A percentile compares a stretch with the other conserved stretches of the same genome.
These are phyloP conservation scores for Phylloscopus trochilus DNA, from an alignment of 2,113 vertebrate genomes.

Conservation along the genomic window DNA sequence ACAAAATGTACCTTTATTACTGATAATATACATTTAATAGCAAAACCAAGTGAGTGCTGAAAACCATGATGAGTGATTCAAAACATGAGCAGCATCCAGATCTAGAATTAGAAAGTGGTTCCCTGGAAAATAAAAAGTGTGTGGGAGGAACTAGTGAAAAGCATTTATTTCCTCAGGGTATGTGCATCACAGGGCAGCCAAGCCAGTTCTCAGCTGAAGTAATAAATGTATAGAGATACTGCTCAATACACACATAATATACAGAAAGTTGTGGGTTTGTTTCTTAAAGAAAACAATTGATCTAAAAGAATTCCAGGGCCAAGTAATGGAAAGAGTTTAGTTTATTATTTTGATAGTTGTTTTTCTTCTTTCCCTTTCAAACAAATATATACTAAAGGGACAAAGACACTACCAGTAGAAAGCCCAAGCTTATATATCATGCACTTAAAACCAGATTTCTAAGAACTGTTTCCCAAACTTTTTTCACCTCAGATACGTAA, in stretches of 20 bases:
- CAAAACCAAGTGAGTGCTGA: not conserved
- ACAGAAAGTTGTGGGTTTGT: not conserved
- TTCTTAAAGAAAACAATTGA: not conserved
- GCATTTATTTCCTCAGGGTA: conserved; percentile 20
- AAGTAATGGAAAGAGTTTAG: not conserved
- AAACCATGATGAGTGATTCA: not conserved
- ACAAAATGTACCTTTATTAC: not conserved
- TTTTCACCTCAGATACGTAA: not conserved
- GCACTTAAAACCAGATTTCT: not conserved
- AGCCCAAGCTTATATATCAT: not conserved
- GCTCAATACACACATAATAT: accelerated
- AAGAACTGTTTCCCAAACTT: not conserved
- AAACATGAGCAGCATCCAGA: not conserved
- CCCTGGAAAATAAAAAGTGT: not conserved
- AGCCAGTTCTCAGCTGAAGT: not conserved
- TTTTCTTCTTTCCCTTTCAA: not conserved
- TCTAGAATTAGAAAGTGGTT: not conserved
- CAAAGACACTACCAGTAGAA: not conserved
- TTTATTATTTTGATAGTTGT: not conserved
- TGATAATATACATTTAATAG: not conserved
- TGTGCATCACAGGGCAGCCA: not conserved
- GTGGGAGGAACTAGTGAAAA: not conserved
- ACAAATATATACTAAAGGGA: not conserved
- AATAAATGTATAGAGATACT: not conserved
- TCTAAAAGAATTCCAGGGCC: not conserved